phyloP scores from a whole-genome alignment of 2,888 invertebrate genomes.

The Cerceris ruficornis region DNA sequence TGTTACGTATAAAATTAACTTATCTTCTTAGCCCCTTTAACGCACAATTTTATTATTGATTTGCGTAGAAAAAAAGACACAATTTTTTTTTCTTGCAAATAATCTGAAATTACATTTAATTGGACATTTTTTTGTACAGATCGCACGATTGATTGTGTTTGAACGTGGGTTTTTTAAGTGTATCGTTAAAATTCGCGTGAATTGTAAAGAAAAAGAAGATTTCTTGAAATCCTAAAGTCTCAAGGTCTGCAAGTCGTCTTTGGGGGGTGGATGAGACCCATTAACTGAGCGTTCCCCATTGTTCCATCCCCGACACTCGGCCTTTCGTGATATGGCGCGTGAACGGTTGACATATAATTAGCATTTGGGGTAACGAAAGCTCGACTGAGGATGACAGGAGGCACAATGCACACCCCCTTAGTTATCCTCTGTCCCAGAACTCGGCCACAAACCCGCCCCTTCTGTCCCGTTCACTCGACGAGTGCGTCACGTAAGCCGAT shows the following conservation, averaged over 20 bases:
- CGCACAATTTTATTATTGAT: too few species aligned
- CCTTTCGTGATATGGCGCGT: conserved; percentile 65
- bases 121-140: background rate
- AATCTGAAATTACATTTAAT: too few species aligned
- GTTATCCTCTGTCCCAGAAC: conserved; percentile 69
- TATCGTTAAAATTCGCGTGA: background rate
- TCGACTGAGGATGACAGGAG: conserved; percentile 80
- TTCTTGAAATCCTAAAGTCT: conserved; percentile 22
- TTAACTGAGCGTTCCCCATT: conserved; percentile 60
- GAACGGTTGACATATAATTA: conserved; percentile 79
- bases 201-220: background rate
- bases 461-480: conserved; percentile 38
- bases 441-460: conserved; percentile 71
- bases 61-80: too few species aligned
- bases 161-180: too few species aligned
- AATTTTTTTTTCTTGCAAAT: too few species aligned
- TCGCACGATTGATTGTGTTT: too few species aligned
- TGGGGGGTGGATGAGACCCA: conserved; percentile 43
- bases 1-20: background rate
- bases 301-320: conserved; percentile 71
- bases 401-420: conserved; percentile 74
- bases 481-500: conserved; percentile 71
- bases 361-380: conserved; percentile 78
- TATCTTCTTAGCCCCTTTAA: background rate
- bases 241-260: conserved; percentile 39